Evolutionary conservation across 2,888 invertebrate genomes (phyloP).

Genomic region (Tholera decimalis): DNA sequence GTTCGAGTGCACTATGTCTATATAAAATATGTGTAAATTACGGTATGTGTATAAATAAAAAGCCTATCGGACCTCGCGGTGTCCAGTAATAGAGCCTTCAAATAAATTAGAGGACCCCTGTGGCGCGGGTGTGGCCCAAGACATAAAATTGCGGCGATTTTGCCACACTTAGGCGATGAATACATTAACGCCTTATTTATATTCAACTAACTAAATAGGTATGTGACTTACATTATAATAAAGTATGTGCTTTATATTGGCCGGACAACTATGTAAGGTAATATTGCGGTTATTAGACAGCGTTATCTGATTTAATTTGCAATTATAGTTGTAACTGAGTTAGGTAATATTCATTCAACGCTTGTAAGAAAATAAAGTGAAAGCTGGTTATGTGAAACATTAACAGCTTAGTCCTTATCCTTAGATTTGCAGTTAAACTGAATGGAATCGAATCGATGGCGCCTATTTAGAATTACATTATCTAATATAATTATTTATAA

Average conservation of each 20-base stretch:
- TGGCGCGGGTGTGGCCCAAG: slow-evolving; percentile 65
- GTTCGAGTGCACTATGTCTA: slow-evolving; percentile 62
- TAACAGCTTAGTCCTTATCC: not conserved
- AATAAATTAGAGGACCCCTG: slow-evolving; percentile 84
- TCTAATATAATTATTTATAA: not conserved
- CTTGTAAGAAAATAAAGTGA: slow-evolving; percentile 22
- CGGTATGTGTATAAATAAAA: slow-evolving; percentile 73
- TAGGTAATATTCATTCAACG: slow-evolving; percentile 36
- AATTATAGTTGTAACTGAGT: slow-evolving; percentile 40
- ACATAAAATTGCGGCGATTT: slow-evolving; percentile 46
- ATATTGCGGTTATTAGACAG: slow-evolving; percentile 39
- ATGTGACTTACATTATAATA: slow-evolving; percentile 44
- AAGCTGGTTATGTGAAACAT: not conserved
- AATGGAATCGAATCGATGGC: not conserved
- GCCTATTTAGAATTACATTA: not conserved
- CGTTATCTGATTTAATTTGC: slow-evolving; percentile 43
- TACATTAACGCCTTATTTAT: slow-evolving; percentile 50
- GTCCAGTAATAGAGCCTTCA: slow-evolving; percentile 80
- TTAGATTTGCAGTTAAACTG: not conserved
- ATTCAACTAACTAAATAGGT: slow-evolving; percentile 45
- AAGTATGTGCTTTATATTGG: slow-evolving; percentile 50
- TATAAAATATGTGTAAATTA: slow-evolving; percentile 72
- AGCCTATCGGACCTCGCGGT: slow-evolving; percentile 69
- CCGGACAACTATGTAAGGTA: slow-evolving; percentile 30
- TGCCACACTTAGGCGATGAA: slow-evolving; percentile 35